A percentile compares a stretch with the other conserved stretches of the same genome.
Conservation (phyloP, 2,888 invertebrate species). For the Cantharis rustica region DNA sequence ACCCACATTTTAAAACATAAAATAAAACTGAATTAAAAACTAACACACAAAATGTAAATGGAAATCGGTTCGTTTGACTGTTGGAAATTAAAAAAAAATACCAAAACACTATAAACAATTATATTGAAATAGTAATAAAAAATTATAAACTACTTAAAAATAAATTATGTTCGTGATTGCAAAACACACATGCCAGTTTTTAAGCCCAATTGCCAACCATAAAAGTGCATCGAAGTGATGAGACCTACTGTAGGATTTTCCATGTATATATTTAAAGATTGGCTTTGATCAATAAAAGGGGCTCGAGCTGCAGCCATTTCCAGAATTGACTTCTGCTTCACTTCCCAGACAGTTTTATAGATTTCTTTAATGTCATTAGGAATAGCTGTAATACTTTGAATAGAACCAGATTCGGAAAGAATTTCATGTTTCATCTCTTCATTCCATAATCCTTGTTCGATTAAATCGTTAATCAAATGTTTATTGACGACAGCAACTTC, state of each 20-base stretch:
- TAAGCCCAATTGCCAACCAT: conserved; percentile 94
- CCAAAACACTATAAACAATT: background rate
- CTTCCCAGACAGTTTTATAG: conserved; percentile 98
- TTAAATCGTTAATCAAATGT: conserved; percentile 90
- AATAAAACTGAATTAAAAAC: too few relatives aligned
- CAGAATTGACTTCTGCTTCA: conserved; percentile 88
- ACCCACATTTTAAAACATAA: too few relatives aligned
- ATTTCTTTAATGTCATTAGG: conserved; percentile 83
- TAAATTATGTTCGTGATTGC: background rate
- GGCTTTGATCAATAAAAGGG: conserved; percentile 98
- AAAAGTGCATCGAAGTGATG: conserved; percentile 97
- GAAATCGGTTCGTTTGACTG: too few relatives aligned
- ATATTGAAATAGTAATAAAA: background rate
- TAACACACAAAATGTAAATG: too few relatives aligned
- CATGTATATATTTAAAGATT: conserved; percentile 96
- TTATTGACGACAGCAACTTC: conserved; percentile 97
- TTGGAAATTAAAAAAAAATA: background rate
- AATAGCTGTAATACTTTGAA: conserved; percentile 85
- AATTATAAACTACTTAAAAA: background rate
- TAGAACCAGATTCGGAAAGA: conserved; percentile 89
- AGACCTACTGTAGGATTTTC: conserved; percentile 93
- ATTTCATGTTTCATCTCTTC: conserved; percentile 95
- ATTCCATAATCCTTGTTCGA: conserved; percentile 90
- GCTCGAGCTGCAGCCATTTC: conserved; percentile 98
- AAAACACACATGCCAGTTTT: conserved; percentile 98